Conservation (phyloP, 2,797 vertebrate species). For the Anabas testudineus region DNA sequence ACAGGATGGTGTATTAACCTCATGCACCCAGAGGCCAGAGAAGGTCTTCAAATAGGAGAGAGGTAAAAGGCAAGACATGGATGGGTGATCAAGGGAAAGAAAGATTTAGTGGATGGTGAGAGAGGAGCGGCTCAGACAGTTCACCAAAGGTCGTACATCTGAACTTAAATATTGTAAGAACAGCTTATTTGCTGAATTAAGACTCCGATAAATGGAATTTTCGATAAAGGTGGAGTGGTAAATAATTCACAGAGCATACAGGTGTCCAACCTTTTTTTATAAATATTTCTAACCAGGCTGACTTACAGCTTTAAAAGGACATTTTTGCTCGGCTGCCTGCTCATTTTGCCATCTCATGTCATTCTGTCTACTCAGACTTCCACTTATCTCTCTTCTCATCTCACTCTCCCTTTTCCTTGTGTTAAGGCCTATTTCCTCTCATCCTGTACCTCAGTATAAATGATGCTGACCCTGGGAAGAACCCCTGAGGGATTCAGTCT, state of each 20-base stretch:
- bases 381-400: conserved; percentile 30
- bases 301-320: conserved; percentile 15
- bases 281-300: conserved; percentile 4
- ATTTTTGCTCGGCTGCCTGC: conserved; percentile 5
- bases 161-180: conserved; percentile 11
- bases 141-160: conserved; percentile 15
- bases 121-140: neutral
- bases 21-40: conserved; percentile 40
- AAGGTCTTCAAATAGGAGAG: conserved; percentile 20
- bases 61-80: neutral
- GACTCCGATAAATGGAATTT: neutral
- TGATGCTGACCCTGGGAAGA: conserved; percentile 74
- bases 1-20: conserved; percentile 63
- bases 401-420: conserved; percentile 48
- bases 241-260: neutral
- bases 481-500: conserved; percentile 71
- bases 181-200: conserved; percentile 3
- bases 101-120: conserved; percentile 32
- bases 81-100: conserved; percentile 8
- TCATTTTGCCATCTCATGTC: conserved; percentile 3
- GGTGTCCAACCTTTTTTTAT: neutral
- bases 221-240: neutral
- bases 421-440: conserved; percentile 61
- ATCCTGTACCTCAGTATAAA: conserved; percentile 69
- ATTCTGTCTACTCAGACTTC: conserved; percentile 25